Evolutionary conservation across 2,888 invertebrate species (phyloP), one percentile per base, ranked within the genome.

Genomic region (Parasteatoda lunata): DNA sequence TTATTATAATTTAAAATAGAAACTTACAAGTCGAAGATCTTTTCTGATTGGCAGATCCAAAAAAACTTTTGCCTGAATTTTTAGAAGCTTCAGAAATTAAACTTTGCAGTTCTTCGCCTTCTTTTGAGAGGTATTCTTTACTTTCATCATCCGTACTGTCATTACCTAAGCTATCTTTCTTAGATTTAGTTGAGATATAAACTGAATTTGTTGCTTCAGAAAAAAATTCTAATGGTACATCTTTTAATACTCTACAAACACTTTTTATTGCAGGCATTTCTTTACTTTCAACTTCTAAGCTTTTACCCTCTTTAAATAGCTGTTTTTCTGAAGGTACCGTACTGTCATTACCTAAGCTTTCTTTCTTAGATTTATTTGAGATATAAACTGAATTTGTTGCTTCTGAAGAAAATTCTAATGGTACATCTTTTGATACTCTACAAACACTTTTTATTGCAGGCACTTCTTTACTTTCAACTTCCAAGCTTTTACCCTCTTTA

Each of bases 71-170:
- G 30, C 30, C 30, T 30, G 8, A n/a, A 7, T 59, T 9, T 13
- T 8, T 59, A 8, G 59, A 59, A 9, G n/a, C 9, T 59, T 11
- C n/a, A 7, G 59, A 13, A n/a, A 88, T 51, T 69, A 59, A 70
- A 15, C 76, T 79, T 49, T 88, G 78, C 30, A 88, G 69, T 11
- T 13, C 47, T 65, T 79, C 54, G 3, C 88, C 88, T 47, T 49
- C 52, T 75, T 88, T 76, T 11, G 83, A 70, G 30, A 83, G 72
- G 54, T 54, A 66, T 54, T 52, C 68, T 48, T 70, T 64, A 59
- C 65, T 77, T 73, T 82, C 87, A 72, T 83, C 79, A 76, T 88
- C 88, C 3, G 75, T 75, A 15, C 69, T 65, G 48, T 77, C 86
- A 54, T 84, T 78, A n/a, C 83, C 11, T n/a, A 68, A 49, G 45